A percentile compares a stretch with the other conserved stretches of the same genome.
Conservation (phyloP, 2,797 vertebrate species). For the Cichlasoma orientale region DNA sequence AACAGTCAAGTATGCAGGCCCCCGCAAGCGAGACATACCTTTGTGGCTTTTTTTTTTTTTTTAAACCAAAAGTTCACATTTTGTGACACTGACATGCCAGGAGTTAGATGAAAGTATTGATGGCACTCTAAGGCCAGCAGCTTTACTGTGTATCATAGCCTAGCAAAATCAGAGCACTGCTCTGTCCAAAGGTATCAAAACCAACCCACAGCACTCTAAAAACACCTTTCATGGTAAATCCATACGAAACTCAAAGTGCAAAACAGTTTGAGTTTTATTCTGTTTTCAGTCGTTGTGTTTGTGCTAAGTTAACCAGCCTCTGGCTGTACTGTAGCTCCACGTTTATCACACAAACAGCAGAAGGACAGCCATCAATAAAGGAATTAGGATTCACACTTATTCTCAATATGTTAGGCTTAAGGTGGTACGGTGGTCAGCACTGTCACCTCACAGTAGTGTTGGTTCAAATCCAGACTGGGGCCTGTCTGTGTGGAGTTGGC, state of each 20-base stretch:
- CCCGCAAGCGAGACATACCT: conserved; percentile 2
- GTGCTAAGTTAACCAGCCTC: not conserved
- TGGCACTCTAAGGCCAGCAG: not conserved
- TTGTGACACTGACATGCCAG: conserved; percentile 5
- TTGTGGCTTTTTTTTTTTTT: not conserved
- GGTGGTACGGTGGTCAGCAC: not conserved
- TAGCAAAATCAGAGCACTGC: not conserved
- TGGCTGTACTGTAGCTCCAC: not conserved
- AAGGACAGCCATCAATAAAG: not conserved
- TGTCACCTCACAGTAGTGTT: not conserved
- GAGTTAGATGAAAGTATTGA: not conserved
- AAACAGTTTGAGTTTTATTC: not conserved
- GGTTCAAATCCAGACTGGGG: not conserved
- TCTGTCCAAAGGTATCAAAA: not conserved
- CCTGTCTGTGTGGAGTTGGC: not conserved
- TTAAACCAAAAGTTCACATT: conserved; percentile 4
- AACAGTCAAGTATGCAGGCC: conserved; percentile 10
- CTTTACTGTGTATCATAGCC: not conserved
- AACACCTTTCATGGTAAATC: not conserved
- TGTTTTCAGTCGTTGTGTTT: not conserved
- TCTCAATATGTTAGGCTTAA: not conserved
- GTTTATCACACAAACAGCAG: not conserved
- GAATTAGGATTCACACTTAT: not conserved
- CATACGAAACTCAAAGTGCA: too few species aligned
- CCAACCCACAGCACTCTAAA: not conserved